Evolutionary conservation across 2,797 vertebrate species (phyloP).

Genomic region (Stomatorhinus walkeri): DNA sequence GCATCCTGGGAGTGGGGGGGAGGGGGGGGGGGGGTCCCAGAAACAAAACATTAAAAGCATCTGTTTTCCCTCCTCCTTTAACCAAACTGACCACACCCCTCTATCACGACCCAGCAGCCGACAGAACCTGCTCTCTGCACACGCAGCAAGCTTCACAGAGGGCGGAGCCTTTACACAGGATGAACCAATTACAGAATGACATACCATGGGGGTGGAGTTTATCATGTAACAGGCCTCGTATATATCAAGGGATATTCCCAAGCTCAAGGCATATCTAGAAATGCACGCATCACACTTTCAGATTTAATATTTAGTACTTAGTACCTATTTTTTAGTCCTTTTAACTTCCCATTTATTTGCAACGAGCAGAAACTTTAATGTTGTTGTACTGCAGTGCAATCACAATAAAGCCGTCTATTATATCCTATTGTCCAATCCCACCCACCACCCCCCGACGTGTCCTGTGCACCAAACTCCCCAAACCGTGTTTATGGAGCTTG

Average conservation of each 20-base stretch:
- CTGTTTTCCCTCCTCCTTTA: neutral
- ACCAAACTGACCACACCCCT: neutral
- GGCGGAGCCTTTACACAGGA: neutral
- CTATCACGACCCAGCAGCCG: neutral
- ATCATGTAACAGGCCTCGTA: neutral
- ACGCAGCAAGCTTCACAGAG: neutral
- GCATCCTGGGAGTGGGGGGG: neutral
- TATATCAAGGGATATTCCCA: neutral
- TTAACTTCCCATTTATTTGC: neutral
- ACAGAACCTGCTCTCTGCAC: neutral
- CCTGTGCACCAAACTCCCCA: neutral
- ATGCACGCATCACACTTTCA: neutral
- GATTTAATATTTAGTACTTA: neutral
- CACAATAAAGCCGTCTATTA: neutral
- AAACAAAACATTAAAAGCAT: neutral
- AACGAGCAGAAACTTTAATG: neutral
- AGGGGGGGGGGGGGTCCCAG: neutral
- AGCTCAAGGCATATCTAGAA: neutral
- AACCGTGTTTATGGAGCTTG: neutral
- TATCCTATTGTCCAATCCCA: neutral
- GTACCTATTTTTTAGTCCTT: neutral
- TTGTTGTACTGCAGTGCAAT: neutral
- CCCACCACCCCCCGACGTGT: neutral
- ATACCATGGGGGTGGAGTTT: neutral
- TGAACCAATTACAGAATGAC: neutral